These are phyloP conservation scores for Sciurus vulgaris DNA, from an alignment of 2,797 vertebrate species.

Conservation along the genomic window DNA sequence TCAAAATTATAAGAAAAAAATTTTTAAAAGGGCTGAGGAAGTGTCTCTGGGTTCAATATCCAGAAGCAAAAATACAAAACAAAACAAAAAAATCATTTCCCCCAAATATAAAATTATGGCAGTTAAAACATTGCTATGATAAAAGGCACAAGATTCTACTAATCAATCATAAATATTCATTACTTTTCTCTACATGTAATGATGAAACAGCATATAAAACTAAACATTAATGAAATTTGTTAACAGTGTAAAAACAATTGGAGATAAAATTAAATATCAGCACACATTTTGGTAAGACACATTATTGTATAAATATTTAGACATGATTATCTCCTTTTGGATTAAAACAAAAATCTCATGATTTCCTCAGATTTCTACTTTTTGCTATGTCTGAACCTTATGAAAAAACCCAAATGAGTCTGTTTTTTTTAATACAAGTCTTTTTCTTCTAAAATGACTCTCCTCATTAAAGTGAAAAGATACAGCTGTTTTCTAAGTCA, in stretches of 20 bases:
- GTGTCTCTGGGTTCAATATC: no score
- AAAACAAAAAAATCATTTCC: no score
- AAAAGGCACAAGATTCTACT: slow-evolving; percentile 15
- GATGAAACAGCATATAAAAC: slow-evolving; percentile 26
- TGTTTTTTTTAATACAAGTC: not conserved
- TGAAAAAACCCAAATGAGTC: not conserved
- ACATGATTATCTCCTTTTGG: not conserved
- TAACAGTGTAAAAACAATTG: not conserved
- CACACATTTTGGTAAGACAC: slow-evolving; percentile 31
- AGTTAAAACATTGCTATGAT: not conserved
- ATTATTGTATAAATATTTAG: not conserved
- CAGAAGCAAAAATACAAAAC: no score
- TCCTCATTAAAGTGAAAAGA: slow-evolving; percentile 68
- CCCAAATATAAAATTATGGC: not conserved
- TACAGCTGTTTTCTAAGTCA: slow-evolving; percentile 61
- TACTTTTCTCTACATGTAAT: not conserved
- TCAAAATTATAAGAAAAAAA: no score
- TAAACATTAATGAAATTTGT: slow-evolving; percentile 31
- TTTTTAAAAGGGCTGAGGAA: no score
- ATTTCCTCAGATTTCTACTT: slow-evolving; percentile 58
- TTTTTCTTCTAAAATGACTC: slow-evolving; percentile 49
- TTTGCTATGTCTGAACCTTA: not conserved
- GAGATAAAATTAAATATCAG: not conserved
- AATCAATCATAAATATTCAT: not conserved
- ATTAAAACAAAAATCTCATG: not conserved